A percentile compares a stretch with the other conserved stretches of the same genome.
phyloP scores from a whole-genome alignment of 2,797 vertebrate species.

The Sebastes variabilis region DNA sequence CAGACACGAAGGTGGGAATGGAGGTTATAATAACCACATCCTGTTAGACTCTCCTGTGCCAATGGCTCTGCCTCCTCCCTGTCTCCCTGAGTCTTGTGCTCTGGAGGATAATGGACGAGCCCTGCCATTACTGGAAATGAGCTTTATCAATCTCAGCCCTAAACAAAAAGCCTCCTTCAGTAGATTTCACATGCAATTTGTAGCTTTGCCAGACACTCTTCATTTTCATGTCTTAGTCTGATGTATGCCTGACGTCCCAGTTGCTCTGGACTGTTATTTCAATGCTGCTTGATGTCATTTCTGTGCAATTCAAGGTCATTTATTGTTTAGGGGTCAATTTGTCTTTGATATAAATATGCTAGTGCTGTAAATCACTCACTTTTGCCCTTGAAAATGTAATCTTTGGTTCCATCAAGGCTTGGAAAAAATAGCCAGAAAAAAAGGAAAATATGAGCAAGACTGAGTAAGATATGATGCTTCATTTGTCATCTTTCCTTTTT shows the following conservation, averaged over 20 bases:
- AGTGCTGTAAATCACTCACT: slow-evolving; percentile 19
- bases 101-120: slow-evolving; percentile 56
- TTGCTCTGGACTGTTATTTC: background rate
- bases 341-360: slow-evolving; percentile 34
- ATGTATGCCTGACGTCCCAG: slow-evolving; percentile 35
- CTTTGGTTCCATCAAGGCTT: background rate
- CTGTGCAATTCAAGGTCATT: slow-evolving; percentile 34
- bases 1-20: slow-evolving; percentile 47
- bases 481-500: slow-evolving; percentile 27
- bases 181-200: slow-evolving; percentile 38
- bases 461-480: slow-evolving; percentile 4
- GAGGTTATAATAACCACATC: slow-evolving; percentile 36
- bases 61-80: slow-evolving; percentile 20
- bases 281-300: slow-evolving; percentile 3
- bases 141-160: slow-evolving; percentile 54
- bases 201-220: slow-evolving; percentile 30
- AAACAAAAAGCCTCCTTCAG: slow-evolving; percentile 38
- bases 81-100: slow-evolving; percentile 15
- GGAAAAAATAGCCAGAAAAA: background rate
- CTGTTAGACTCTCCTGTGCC: slow-evolving; percentile 19
- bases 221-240: slow-evolving; percentile 48
- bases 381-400: slow-evolving; percentile 30
- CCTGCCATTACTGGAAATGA: slow-evolving; percentile 47
- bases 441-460: background rate
- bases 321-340: slow-evolving; percentile 32